Conservation (phyloP, 2,113 vertebrate genomes). For the Morphnarchus princeps region DNA sequence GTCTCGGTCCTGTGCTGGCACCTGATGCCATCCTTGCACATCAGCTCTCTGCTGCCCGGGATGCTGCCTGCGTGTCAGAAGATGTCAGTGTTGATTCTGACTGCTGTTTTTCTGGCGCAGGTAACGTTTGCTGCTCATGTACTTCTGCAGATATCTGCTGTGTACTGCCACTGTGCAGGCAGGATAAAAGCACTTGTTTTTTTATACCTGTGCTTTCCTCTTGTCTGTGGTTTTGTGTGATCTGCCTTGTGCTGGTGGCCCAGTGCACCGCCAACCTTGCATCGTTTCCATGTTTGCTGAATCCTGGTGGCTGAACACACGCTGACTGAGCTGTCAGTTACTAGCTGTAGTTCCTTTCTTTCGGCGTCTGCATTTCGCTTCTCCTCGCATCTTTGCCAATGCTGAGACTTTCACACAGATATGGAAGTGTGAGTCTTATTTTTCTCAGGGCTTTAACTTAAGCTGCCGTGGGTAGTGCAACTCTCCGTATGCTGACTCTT, state of each 20-base stretch:
- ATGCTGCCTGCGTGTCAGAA: not conserved
- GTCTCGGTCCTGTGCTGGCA: rapidly evolving
- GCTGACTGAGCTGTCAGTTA: not conserved
- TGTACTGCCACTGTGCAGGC: not conserved
- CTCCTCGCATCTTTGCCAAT: not conserved
- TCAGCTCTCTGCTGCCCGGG: not conserved
- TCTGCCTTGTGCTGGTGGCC: not conserved
- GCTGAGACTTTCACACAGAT: not conserved
- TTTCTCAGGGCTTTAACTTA: not conserved
- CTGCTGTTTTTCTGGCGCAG: not conserved
- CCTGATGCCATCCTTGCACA: not conserved
- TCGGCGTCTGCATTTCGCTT: not conserved
- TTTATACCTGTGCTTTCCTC: not conserved
- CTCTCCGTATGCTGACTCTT: not conserved
- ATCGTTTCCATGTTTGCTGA: not conserved
- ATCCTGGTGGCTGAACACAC: not conserved
- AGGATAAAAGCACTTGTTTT: not conserved
- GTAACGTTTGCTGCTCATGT: not conserved
- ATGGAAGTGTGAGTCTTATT: not conserved
- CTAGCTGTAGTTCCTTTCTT: not conserved
- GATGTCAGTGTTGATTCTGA: not conserved
- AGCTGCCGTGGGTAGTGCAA: not conserved
- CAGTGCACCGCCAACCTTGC: rapidly evolving
- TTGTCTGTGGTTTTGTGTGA: not conserved
- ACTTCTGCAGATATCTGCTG: not conserved